These are phyloP conservation scores for Pachyuromys duprasi DNA, from an alignment of 2,797 vertebrate species.

Conservation along the genomic window DNA sequence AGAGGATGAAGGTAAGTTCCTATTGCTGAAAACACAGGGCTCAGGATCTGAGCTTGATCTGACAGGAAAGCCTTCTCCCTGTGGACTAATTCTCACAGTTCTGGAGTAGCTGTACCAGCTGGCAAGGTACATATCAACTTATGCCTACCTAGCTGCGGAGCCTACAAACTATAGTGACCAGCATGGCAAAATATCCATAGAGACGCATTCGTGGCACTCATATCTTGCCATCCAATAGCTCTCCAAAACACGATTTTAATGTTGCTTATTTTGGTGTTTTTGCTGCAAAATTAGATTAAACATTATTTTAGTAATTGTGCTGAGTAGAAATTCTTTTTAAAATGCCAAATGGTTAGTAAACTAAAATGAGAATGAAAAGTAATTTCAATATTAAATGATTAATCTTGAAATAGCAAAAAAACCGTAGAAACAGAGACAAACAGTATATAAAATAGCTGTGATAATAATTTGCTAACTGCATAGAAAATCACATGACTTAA, in stretches of 20 bases:
- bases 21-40: background rate
- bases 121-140: background rate
- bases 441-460: background rate
- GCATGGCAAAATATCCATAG: background rate
- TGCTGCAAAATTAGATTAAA: background rate
- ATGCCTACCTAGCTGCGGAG: background rate
- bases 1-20: background rate
- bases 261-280: background rate
- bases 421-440: background rate
- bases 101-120: too few relatives aligned
- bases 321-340: background rate
- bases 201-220: background rate
- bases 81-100: background rate
- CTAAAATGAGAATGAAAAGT: conserved; percentile 10
- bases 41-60: background rate
- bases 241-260: background rate
- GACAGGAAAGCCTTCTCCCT: background rate
- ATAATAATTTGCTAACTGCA: background rate
- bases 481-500: conserved; percentile 7
- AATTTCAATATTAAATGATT: background rate
- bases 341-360: background rate
- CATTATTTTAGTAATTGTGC: background rate
- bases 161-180: background rate
- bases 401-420: background rate
- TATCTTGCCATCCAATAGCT: background rate